Conservation (phyloP, 2,797 vertebrate species). For the Falco cherrug region DNA sequence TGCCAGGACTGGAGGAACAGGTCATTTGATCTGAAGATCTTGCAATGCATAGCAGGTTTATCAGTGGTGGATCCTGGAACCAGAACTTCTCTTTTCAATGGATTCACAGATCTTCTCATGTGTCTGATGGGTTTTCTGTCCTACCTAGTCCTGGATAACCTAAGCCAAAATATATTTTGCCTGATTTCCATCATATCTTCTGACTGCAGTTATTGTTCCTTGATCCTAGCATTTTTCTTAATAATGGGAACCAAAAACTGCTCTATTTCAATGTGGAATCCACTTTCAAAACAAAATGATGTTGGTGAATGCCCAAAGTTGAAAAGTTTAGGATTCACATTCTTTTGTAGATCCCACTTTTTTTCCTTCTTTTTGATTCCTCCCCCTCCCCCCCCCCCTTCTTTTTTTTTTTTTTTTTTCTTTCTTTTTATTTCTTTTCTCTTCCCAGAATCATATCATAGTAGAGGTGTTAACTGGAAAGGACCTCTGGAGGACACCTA, state of each 20-base stretch:
- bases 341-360: neutral
- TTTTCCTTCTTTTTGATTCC: accelerated
- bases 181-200: neutral
- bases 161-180: neutral
- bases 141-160: neutral
- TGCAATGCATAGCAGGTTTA: neutral
- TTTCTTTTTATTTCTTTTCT: neutral
- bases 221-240: neutral
- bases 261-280: neutral
- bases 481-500: neutral
- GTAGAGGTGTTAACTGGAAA: neutral
- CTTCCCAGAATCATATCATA: neutral
- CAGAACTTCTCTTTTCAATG: neutral
- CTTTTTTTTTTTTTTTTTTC: too few species aligned
- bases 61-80: neutral
- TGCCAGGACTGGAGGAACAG: neutral
- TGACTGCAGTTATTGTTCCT: neutral
- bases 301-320: neutral
- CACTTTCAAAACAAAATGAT: neutral
- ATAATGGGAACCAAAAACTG: neutral
- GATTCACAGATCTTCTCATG: neutral
- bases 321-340: neutral
- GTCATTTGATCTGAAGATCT: neutral
- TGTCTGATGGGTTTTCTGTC: neutral
- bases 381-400: too few species aligned